Conservation (phyloP, 2,797 vertebrate genomes). For the Todus mexicanus region DNA sequence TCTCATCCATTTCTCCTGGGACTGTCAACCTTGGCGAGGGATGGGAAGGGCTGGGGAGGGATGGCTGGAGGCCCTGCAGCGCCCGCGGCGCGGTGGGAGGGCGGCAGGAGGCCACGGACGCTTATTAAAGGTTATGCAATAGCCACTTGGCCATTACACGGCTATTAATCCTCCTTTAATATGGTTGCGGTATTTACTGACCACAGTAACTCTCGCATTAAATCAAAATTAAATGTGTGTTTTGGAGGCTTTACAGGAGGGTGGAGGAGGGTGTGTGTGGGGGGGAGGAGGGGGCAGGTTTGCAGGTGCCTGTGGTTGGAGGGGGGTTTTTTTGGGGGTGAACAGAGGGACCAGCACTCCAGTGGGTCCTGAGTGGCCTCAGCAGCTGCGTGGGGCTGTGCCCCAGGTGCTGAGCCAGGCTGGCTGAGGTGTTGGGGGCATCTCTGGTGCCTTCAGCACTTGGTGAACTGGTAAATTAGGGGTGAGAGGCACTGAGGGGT, state of each 20-base stretch:
- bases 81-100: not conserved
- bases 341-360: not conserved
- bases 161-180: slow-evolving; percentile 11
- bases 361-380: not conserved
- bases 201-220: not conserved
- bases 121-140: not conserved
- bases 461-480: slow-evolving; percentile 7
- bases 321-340: not conserved
- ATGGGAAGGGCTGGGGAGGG: not conserved
- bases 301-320: not conserved
- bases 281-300: not conserved
- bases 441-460: not conserved
- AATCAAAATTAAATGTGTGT: not conserved
- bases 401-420: not conserved
- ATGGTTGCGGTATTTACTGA: not conserved
- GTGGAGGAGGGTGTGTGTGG: not conserved
- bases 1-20: not conserved
- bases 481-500: not conserved
- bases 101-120: rapidly evolving
- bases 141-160: not conserved
- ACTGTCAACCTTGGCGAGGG: not conserved
- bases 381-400: not conserved
- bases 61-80: not conserved
- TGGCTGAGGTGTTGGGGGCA: not conserved
- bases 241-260: not conserved